phyloP scores from a whole-genome alignment of 2,797 vertebrate species.

The Mallotus villosus region DNA sequence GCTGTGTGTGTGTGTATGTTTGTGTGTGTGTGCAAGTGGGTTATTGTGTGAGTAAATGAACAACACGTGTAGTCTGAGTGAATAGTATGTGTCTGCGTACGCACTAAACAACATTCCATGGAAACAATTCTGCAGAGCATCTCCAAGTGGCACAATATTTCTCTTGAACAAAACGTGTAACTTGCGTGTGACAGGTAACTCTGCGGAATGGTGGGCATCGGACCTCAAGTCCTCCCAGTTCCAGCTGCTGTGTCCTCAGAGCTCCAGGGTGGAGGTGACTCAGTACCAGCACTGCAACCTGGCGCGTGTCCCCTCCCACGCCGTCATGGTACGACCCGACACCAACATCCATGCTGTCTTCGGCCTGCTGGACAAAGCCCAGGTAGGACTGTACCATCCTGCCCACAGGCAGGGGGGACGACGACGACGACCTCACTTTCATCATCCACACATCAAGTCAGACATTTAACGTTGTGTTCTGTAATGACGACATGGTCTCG shows the following conservation, averaged over 20 bases:
- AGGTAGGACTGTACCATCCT: constrained; percentile 72
- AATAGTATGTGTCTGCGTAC: background rate
- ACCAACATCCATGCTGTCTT: constrained; percentile 80
- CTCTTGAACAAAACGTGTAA: no score
- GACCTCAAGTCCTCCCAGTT: constrained; percentile 78
- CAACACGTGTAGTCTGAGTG: background rate
- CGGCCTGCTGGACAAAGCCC: constrained; percentile 87
- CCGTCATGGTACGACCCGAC: constrained; percentile 88
- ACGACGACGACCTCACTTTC: no score
- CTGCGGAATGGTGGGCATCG: constrained; percentile 76
- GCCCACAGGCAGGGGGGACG: background rate
- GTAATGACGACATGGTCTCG: background rate
- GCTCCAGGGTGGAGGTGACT: constrained; percentile 80
- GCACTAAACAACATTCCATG: background rate
- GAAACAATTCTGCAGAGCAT: background rate
- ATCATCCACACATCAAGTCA: no score
- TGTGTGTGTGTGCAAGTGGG: background rate
- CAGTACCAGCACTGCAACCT: constrained; percentile 85
- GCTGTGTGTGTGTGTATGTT: constrained; percentile 1
- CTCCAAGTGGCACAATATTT: background rate
- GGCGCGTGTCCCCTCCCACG: constrained; percentile 87
- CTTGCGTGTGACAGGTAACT: constrained; percentile 74
- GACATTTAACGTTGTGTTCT: background rate
- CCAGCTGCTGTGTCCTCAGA: constrained; percentile 87
- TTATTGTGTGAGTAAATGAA: background rate